Base-by-base conservation (phyloP, 2,113 vertebrate genomes). In the Mastomys coucha region DNA sequence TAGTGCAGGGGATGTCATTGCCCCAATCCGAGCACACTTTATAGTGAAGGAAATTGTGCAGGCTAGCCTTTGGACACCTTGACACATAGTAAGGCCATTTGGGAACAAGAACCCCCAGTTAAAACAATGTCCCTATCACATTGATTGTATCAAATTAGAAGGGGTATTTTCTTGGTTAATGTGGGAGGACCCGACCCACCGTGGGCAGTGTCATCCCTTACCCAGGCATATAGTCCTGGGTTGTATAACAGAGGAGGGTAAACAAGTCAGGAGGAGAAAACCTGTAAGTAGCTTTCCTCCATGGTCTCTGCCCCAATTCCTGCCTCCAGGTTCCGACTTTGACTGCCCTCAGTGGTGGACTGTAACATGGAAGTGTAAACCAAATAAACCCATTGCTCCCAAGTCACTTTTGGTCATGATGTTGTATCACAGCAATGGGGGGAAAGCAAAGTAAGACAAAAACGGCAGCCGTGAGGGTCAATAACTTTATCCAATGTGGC, bases 1-100 rank as follows among this genome's bases (percentile, higher is more conserved):
- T 6, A 14, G 10, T 4, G 22, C 49, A 10, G 17, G 22, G 13
- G 1, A 49, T 2, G 69, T 2, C 16, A 3, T 58, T 28, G 16
- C 19, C 39, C 39, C 42, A 36, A 36, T 8, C 20, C 49, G 9
- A 0, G 7, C 7, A 39, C 22, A 17, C 69, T 49, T 45, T 36
- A 36, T 69, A 87, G 42, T 86, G 5, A 67, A 51, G 42, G 84
- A 87, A 51, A 51, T 31, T 45, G 39, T 65, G 39, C 56, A 39
- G 53, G 22, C 80, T 39, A 63, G 56, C n/a, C 56, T 60, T 39
- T 60, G 14, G n/a, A 28, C 13, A 63, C 39, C n/a, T 17, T 60
- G 81, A 60, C 56, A 63, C 22, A 42, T 42, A 60, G 14, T 28
- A 39, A 84, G 58, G 81, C 14, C n/a, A 42, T 45, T 26, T 63